A percentile compares a stretch with the other conserved stretches of the same genome.
Conservation (phyloP, 1,140 invertebrate species). For the fruit fly (Drosophila melanogaster) region Release_6_plus_ISO1_MT NT_037436.4:20699001-20699500, state of each 20-base stretch:
- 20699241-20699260: conserved; percentile 69
- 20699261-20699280: conserved; percentile 46
- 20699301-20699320: conserved; percentile 63
- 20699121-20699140: conserved; percentile 63
- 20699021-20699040: conserved; percentile 33
- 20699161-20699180: conserved; percentile 73
- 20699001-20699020: conserved; percentile 26
- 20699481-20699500: conserved; percentile 44
- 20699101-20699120: conserved; percentile 49
- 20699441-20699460: conserved; percentile 74
- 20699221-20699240: conserved; percentile 39
- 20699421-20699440: conserved; percentile 70
- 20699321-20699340: conserved; percentile 83
- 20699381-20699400: conserved; percentile 51
- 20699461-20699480: conserved; percentile 80
- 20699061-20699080: conserved; percentile 71
- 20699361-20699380: conserved; percentile 14
- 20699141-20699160: conserved; percentile 67
- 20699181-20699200: conserved; percentile 46
- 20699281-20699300: conserved; percentile 46
- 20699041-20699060: conserved; percentile 48
- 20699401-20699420: conserved; percentile 54
- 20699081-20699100: conserved; percentile 40
- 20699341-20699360: conserved; percentile 57
- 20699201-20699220: conserved; percentile 56